Evolutionary conservation across 2,888 invertebrate species (phyloP).

Genomic region (Drosophila rellima): DNA sequence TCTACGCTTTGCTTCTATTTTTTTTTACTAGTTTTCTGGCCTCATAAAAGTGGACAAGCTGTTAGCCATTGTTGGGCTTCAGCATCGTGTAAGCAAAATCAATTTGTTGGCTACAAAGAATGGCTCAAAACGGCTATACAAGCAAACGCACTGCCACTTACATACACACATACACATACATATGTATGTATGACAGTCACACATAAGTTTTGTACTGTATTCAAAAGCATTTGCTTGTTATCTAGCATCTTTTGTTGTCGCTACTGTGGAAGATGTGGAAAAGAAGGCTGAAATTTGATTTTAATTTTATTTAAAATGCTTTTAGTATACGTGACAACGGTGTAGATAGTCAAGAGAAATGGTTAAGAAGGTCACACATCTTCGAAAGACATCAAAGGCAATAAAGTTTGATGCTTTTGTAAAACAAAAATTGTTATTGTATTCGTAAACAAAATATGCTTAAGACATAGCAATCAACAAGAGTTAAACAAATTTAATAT

Average conservation of each 20-base stretch:
- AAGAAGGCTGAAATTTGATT: slow-evolving; percentile 66
- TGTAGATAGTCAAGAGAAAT: slow-evolving; percentile 15
- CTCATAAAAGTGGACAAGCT: slow-evolving; percentile 30
- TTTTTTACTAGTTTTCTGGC: slow-evolving; percentile 5
- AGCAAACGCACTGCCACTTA: slow-evolving; percentile 9
- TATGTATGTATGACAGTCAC: background rate
- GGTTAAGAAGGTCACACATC: slow-evolving; percentile 2
- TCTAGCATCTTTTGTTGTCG: slow-evolving; percentile 34
- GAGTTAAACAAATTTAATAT: slow-evolving; percentile 5
- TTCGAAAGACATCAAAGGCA: slow-evolving; percentile 56
- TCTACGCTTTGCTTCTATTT: background rate
- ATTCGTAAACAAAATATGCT: too few relatives aligned
- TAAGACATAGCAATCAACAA: background rate
- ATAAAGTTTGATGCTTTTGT: slow-evolving; percentile 62
- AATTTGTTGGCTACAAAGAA: slow-evolving; percentile 62
- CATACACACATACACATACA: slow-evolving; percentile 20
- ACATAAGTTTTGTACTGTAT: slow-evolving; percentile 48
- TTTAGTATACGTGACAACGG: slow-evolving; percentile 60
- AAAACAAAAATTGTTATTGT: background rate
- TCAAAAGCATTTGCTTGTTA: slow-evolving; percentile 68
- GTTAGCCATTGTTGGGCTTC: slow-evolving; percentile 29
- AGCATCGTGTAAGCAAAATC: slow-evolving; percentile 62
- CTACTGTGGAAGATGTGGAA: background rate
- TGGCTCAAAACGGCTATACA: slow-evolving; percentile 20
- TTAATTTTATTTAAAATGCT: slow-evolving; percentile 81